A percentile compares a stretch with the other conserved stretches of the same genome.
Evolutionary conservation across 1,140 invertebrate genomes (phyloP).

Genomic region (Psix sp.): DNA sequence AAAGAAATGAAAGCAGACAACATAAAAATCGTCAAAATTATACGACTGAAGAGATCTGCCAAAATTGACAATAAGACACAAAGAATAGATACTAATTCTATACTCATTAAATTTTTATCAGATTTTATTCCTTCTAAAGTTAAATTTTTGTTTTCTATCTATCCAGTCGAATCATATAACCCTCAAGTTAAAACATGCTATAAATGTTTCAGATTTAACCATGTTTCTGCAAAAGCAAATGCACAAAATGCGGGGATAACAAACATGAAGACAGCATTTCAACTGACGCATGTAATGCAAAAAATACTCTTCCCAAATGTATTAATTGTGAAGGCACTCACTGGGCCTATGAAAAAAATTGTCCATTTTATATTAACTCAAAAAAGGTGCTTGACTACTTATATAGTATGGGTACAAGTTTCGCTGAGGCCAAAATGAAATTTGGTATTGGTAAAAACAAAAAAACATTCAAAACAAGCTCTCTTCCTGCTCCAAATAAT

Average conservation of each 20-base stretch:
- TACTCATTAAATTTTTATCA: background rate
- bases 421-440: background rate
- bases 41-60: background rate
- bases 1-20: background rate
- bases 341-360: background rate
- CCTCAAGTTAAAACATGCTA: background rate
- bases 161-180: background rate
- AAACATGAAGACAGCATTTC: background rate
- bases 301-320: background rate
- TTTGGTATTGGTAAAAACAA: too few relatives aligned
- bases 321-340: background rate
- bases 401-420: background rate
- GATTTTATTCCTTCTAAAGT: background rate
- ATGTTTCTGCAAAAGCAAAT: background rate
- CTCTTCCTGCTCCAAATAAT: too few relatives aligned
- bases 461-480: too few relatives aligned
- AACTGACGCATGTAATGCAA: background rate
- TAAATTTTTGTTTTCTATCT: background rate
- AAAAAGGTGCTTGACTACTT: background rate
- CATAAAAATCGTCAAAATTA: background rate
- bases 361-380: background rate
- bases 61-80: background rate
- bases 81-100: background rate
- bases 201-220: background rate
- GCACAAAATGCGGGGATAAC: background rate